Evolutionary conservation across 2,888 invertebrate species (phyloP).

Genomic region (Cheilosia variabilis): DNA sequence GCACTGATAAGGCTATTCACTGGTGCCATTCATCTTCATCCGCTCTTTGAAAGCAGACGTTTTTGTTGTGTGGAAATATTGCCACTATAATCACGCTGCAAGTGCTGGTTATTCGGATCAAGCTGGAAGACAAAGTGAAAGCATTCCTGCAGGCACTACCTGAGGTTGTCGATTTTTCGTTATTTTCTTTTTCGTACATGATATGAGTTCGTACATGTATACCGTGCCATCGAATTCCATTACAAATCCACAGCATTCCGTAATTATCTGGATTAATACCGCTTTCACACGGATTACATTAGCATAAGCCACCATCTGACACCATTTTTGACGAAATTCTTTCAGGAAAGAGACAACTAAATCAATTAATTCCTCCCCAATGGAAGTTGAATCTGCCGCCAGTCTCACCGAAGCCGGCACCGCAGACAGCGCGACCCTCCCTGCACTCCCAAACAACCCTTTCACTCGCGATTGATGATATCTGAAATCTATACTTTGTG

Average conservation of each 20-base stretch:
- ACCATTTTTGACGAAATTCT: slow-evolving; percentile 2
- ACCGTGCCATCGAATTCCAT: too few species aligned
- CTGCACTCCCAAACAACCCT: slow-evolving; percentile 31
- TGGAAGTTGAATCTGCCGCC: slow-evolving; percentile 24
- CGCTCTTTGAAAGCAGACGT: slow-evolving; percentile 39
- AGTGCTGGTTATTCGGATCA: not conserved
- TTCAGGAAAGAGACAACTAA: slow-evolving; percentile 20
- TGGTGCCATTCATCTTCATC: slow-evolving; percentile 73
- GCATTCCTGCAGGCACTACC: slow-evolving; percentile 31
- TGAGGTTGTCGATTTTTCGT: not conserved
- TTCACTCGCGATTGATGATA: slow-evolving; percentile 55
- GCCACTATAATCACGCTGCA: slow-evolving; percentile 65
- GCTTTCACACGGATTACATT: slow-evolving; percentile 11
- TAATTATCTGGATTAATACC: not conserved
- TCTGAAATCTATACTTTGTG: slow-evolving; percentile 64
- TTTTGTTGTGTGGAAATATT: slow-evolving; percentile 54
- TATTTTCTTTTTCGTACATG: not conserved
- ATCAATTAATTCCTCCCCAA: slow-evolving; percentile 61
- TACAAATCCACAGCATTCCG: too few species aligned
- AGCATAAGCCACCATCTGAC: slow-evolving; percentile 5
- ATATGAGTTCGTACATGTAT: too few species aligned
- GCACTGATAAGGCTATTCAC: slow-evolving; percentile 83
- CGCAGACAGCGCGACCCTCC: slow-evolving; percentile 60
- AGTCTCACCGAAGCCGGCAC: slow-evolving; percentile 40
- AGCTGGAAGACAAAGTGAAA: slow-evolving; percentile 59